A percentile compares a stretch with the other conserved stretches of the same genome.
Evolutionary conservation across 1,140 invertebrate species (phyloP).

Genomic region (Palaemon carinicauda): DNA sequence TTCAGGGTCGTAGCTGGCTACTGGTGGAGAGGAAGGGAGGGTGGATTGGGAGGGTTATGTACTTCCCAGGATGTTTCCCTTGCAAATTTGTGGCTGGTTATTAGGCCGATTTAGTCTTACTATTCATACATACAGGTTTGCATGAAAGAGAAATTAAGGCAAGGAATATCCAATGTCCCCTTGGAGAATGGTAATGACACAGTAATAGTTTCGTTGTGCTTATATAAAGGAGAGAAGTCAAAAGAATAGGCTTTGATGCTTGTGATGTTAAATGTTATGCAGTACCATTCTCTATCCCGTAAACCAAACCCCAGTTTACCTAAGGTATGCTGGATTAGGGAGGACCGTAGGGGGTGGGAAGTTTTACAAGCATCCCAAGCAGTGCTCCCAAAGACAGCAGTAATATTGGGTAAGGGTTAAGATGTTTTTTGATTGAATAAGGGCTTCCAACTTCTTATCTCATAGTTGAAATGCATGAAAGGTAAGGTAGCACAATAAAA

Average conservation of each 20-base stretch:
- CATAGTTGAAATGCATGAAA: slow-evolving; percentile 38
- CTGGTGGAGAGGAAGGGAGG: slow-evolving; percentile 53
- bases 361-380: slow-evolving; percentile 32
- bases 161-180: slow-evolving; percentile 55
- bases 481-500: slow-evolving; percentile 24
- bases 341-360: slow-evolving; percentile 37
- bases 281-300: slow-evolving; percentile 52
- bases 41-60: slow-evolving; percentile 45
- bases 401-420: slow-evolving; percentile 47
- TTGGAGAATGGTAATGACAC: slow-evolving; percentile 41
- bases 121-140: background rate
- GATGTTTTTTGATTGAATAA: slow-evolving; percentile 31
- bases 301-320: slow-evolving; percentile 53
- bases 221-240: too few relatives aligned
- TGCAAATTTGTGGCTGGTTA: slow-evolving; percentile 11
- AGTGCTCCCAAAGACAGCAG: slow-evolving; percentile 38
- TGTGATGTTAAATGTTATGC: background rate
- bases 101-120: too few relatives aligned
- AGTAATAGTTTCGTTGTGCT: too few relatives aligned
- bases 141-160: slow-evolving; percentile 13
- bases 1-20: slow-evolving; percentile 40
- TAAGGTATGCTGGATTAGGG: slow-evolving; percentile 45
- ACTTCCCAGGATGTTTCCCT: slow-evolving; percentile 54
- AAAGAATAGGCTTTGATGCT: too few relatives aligned
- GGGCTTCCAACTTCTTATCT: slow-evolving; percentile 31